Percentiles rank a stretch among this genome's conserved stretches.
These are phyloP conservation scores for Lasioglossum morio DNA, from an alignment of 2,888 invertebrate species.

Conservation along the genomic window DNA sequence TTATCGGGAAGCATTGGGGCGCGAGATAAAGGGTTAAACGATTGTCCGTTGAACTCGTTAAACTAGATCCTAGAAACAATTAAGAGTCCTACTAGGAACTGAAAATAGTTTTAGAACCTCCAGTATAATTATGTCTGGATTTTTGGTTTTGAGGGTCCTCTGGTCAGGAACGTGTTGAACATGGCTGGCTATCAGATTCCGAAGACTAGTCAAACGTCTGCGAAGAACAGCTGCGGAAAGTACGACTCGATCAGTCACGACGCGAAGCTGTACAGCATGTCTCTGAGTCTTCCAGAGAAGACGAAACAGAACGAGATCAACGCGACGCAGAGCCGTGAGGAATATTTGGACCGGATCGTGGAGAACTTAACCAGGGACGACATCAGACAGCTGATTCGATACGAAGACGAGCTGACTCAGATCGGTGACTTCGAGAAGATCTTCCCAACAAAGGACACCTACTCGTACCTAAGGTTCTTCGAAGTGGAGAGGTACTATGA, in stretches of 20 bases:
- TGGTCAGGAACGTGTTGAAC: slow-evolving; percentile 44
- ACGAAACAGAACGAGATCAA: slow-evolving; percentile 48
- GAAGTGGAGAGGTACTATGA: slow-evolving; percentile 46
- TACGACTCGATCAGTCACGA: slow-evolving; percentile 47
- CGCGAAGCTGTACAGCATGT: slow-evolving; percentile 33
- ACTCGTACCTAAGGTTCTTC: slow-evolving; percentile 42
- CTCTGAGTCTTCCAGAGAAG: slow-evolving; percentile 21
- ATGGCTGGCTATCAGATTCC: slow-evolving; percentile 51
- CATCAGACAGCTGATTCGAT: slow-evolving; percentile 42
- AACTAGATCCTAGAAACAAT: neutral
- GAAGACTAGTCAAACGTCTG: slow-evolving; percentile 9
- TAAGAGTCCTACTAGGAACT: no score
- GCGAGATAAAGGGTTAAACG: no score
- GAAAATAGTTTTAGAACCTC: neutral
- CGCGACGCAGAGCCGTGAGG: slow-evolving; percentile 24
- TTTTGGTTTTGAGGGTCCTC: slow-evolving; percentile 28
- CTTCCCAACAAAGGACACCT: slow-evolving; percentile 26
- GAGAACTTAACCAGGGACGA: slow-evolving; percentile 47
- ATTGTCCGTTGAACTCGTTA: neutral
- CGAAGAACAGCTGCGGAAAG: neutral
- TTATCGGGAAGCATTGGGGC: no score
- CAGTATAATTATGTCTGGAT: neutral
- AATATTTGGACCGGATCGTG: slow-evolving; percentile 36
- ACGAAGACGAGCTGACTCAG: slow-evolving; percentile 50
- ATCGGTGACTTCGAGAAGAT: slow-evolving; percentile 40